phyloP scores from a whole-genome alignment of 1,140 invertebrate genomes.

The Drosophila malerkotliana region DNA sequence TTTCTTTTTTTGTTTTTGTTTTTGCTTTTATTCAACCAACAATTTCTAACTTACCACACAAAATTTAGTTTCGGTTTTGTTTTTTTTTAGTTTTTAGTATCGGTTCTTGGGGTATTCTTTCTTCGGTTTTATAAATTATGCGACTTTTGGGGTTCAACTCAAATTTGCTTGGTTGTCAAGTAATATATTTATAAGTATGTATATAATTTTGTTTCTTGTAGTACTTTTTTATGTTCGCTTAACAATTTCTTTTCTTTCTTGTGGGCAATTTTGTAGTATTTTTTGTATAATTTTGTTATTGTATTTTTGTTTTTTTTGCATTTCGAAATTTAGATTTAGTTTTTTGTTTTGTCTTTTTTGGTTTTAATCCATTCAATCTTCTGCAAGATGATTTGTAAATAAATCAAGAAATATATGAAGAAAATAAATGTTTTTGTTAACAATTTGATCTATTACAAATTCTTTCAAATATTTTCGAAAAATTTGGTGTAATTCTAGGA shows the following conservation, averaged over 20 bases:
- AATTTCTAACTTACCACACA: constrained; percentile 84
- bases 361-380: constrained; percentile 84
- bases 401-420: constrained; percentile 81
- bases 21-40: constrained; percentile 72
- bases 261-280: constrained; percentile 66
- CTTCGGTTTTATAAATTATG: constrained; percentile 73
- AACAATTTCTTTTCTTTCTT: constrained; percentile 68
- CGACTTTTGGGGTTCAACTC: constrained; percentile 49
- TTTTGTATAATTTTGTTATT: constrained; percentile 68
- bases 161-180: constrained; percentile 64
- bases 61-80: constrained; percentile 77
- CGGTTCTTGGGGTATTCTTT: constrained; percentile 49
- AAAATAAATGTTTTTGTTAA: constrained; percentile 76
- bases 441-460: constrained; percentile 63
- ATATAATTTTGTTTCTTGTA: constrained; percentile 72
- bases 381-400: constrained; percentile 82
- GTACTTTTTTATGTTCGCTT: constrained; percentile 58
- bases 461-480: constrained; percentile 52
- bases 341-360: constrained; percentile 68
- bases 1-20: constrained; percentile 40
- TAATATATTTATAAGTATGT: constrained; percentile 75
- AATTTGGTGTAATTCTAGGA: constrained; percentile 38
- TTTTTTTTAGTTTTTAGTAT: constrained; percentile 55
- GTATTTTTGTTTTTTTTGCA: constrained; percentile 48
- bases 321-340: constrained; percentile 58